Conservation (phyloP, 2,797 vertebrate species). For the Etheostoma nigrum region DNA sequence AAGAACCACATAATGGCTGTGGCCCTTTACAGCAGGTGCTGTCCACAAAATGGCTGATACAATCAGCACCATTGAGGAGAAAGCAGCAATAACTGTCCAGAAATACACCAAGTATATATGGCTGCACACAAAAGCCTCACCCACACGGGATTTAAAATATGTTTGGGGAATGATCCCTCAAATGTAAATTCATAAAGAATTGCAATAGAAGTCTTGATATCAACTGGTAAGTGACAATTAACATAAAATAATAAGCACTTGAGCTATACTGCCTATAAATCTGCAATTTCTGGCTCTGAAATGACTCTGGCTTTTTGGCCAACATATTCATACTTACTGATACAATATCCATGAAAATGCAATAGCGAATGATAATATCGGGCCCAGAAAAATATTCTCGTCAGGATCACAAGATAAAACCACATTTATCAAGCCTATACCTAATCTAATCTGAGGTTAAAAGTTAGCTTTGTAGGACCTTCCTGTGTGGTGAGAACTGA, state of each 20-base stretch:
- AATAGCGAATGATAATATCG: background rate
- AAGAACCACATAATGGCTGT: constrained; percentile 73
- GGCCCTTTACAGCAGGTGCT: constrained; percentile 52
- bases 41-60: constrained; percentile 32
- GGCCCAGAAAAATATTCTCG: background rate
- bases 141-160: background rate
- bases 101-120: constrained; percentile 6
- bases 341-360: background rate
- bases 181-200: background rate
- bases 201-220: background rate
- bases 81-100: constrained; percentile 27
- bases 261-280: background rate
- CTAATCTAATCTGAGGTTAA: background rate
- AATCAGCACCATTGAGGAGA: constrained; percentile 38
- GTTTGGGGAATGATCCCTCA: background rate
- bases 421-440: background rate
- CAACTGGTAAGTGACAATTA: background rate
- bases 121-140: background rate
- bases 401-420: background rate
- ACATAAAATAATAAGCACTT: background rate
- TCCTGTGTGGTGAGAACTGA: background rate
- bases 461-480: too few species aligned
- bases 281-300: background rate
- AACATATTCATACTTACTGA: background rate
- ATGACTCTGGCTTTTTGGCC: background rate